These are phyloP conservation scores for Etheostoma spectabile DNA, from an alignment of 2,113 vertebrate species.

Conservation along the genomic window DNA sequence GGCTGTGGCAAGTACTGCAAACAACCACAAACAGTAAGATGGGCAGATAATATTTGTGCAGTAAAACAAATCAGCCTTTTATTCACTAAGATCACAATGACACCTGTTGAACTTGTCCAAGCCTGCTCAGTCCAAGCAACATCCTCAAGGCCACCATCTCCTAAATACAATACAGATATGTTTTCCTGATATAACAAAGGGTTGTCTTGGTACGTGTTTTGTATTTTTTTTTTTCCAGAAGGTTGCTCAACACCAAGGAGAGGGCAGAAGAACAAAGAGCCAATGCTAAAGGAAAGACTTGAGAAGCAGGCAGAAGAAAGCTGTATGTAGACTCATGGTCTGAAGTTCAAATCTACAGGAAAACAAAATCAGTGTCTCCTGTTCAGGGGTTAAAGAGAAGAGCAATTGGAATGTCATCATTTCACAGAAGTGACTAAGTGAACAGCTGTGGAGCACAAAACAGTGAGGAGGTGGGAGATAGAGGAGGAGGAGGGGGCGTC, in stretches of 20 bases:
- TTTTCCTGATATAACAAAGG: constrained; percentile 35
- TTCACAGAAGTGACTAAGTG: constrained; percentile 75
- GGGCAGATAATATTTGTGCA: constrained; percentile 60
- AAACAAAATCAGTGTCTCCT: constrained; percentile 62
- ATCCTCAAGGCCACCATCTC: constrained; percentile 26
- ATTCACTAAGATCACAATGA: constrained; percentile 63
- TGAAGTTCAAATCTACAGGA: constrained; percentile 56
- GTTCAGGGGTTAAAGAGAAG: constrained; percentile 52
- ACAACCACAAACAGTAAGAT: constrained; percentile 60
- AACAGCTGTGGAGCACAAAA: constrained; percentile 78
- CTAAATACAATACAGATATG: constrained; percentile 14
- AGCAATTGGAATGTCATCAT: constrained; percentile 70
- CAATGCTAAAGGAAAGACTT: not conserved
- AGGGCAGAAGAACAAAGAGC: not conserved
- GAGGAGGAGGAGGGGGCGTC: not conserved
- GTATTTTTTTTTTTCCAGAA: not conserved
- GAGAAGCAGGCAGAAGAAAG: constrained; percentile 1
- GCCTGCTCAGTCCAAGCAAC: constrained; percentile 54
- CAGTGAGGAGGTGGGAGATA: not conserved
- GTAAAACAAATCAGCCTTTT: constrained; percentile 59
- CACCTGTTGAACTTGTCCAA: constrained; percentile 55
- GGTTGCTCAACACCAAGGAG: not conserved
- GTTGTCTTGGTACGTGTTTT: constrained; percentile 16
- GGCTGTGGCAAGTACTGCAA: constrained; percentile 70
- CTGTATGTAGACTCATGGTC: constrained; percentile 30